Percentiles rank a stretch among this genome's conserved stretches.
Conservation (phyloP, 2,888 invertebrate species). For the Congeria kusceri region DNA sequence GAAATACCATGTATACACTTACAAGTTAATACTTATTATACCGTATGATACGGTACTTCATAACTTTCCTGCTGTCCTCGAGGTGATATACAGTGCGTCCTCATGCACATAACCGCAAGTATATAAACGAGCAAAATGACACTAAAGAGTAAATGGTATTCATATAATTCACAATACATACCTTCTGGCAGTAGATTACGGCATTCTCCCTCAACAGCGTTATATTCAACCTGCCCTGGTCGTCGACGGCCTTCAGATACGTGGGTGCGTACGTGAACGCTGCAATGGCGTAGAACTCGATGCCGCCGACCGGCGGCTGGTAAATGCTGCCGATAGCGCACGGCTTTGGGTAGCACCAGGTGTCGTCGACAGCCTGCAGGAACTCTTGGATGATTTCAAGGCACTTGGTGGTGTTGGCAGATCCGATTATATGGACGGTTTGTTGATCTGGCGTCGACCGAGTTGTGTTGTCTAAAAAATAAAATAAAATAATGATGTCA, state of each 20-base stretch:
- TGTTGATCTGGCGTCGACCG: slow-evolving; percentile 19
- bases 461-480: slow-evolving; percentile 56
- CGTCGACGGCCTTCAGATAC: slow-evolving; percentile 67
- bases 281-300: slow-evolving; percentile 74
- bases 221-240: slow-evolving; percentile 64
- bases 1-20: too few species aligned
- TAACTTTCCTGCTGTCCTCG: too few species aligned
- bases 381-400: slow-evolving; percentile 69
- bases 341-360: slow-evolving; percentile 79
- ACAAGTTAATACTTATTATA: too few species aligned
- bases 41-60: too few species aligned
- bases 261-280: slow-evolving; percentile 73
- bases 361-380: slow-evolving; percentile 66
- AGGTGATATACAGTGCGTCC: slow-evolving; percentile 7
- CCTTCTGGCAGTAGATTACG: slow-evolving; percentile 70
- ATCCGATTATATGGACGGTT: slow-evolving; percentile 71
- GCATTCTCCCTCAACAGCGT: slow-evolving; percentile 66
- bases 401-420: slow-evolving; percentile 72
- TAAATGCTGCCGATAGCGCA: slow-evolving; percentile 80
- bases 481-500: background rate
- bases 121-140: background rate
- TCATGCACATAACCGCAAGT: background rate
- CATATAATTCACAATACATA: too few species aligned
- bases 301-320: slow-evolving; percentile 72
- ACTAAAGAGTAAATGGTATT: too few species aligned